Base-by-base conservation (phyloP, 2,888 invertebrate genomes). In the Geophilus truncorum region DNA sequence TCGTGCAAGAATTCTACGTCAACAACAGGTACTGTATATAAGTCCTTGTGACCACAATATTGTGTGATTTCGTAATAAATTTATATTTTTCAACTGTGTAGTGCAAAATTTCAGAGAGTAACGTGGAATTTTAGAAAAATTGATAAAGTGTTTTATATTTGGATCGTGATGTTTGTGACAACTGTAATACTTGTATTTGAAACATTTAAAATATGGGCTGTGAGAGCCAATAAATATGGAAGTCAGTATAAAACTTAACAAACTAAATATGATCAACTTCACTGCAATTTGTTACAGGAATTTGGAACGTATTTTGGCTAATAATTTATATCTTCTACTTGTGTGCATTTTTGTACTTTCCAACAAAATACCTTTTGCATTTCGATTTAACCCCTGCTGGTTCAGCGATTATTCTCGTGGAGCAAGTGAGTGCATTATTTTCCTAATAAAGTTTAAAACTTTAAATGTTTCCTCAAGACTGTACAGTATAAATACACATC, bases 341-440 rank as follows among this genome's bases (percentile, higher is more conserved):
- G 83, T 81, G 83, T 12, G 25, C 80, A 77, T 79, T 89, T 70
- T 85, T 89, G 77, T 83, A 85, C 81, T 80, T 88, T 15, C 90
- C 91, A 28, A 70, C 70, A 70, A 70, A 25, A 70, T 70, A 70
- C 28, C 25, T 23, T 6, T 10, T 70, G 28, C 12, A 25, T 28
- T 23, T 28, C n/a, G 70, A 70, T 70, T 25, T 70, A 70, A 25
- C 70, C 1, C 70, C 25, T 0, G 25, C 28, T 23, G 25, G 25
- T 10, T 25, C 70, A 25, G n/a, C 28, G 57, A 62, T 62, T 62
- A 10, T 62, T 23, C 57, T 62, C 10, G 57, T 18, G 7, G 57
- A 62, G 10, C 70, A 70, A n/a, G 70, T 25, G 6, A 25, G 28
- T 15, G n/a, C 12, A 28, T 28, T 25, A 12, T 7, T 4, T 12